Evolutionary conservation across 2,888 invertebrate genomes (phyloP), one percentile per base, ranked within the genome.

Genomic region (Ophion slaviceki): DNA sequence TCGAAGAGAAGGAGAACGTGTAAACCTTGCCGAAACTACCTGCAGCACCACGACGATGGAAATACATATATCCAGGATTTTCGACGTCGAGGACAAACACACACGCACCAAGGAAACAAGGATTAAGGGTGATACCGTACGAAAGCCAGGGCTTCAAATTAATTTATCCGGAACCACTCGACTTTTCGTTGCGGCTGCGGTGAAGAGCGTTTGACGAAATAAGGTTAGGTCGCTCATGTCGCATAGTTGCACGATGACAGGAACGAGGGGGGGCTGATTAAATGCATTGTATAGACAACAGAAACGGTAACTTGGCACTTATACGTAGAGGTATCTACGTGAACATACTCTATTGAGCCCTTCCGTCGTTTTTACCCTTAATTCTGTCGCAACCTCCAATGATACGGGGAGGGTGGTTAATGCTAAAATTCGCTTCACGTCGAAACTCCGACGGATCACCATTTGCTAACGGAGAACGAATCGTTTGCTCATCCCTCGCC

Each of bases 161-260:
- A 85, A 85, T 85, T 85, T 82, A 82, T 71, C 71, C 79, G 36
- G 59, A 64, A 64, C 71, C 77, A 77, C 82, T 75, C 74, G 78
- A 85, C 81, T 74, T 75, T 64, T 62, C 78, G 64, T 64, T 80
- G 75, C 20, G 28, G 64, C 72, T 57, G 64, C 64, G 70, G 75
- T 79, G 70, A 78, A 68, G 78, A 36, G 57, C 20, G 61, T 66
- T 67, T 68, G 82, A 67, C 72, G 78, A 75, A 82, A 78, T 82
- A 71, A 82, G 77, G 77, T 82, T 74, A 64, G 53, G 79, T 71
- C 71, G 24, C 79, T 71, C 70, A 40, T 67, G 68, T 47, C 67
- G 75, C 62, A 36, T 53, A 53, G 70, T 82, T 77, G 61, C 45
- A 77, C 47, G 67, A 67, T 47, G 28, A 74, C 17, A 24, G n/a